Base-by-base conservation (phyloP, 2,888 invertebrate species). In the Aproaerema taeniolella region DNA sequence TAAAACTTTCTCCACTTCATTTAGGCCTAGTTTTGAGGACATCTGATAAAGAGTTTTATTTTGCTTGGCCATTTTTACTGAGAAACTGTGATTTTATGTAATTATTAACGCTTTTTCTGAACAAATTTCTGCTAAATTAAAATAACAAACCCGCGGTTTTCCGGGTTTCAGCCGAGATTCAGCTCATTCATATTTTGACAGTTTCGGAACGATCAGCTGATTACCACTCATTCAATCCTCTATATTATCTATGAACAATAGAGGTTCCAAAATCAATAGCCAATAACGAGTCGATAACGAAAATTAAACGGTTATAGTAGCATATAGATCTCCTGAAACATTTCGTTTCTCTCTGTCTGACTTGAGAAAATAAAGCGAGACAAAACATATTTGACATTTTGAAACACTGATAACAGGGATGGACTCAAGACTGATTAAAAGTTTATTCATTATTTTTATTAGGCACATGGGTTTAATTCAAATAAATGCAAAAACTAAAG, bases 21-120 rank as follows among this genome's bases (percentile, higher is more conserved):
- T 55, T 15, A 85, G 53, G 14, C 81, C 81, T 39, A 86, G 60
- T 55, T 85, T 86, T 1, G 63, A 54, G 12, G 82, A 80, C 50
- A 82, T 57, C n/a, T 79, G 43, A 31, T 56, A 55, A 8, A 83
- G 50, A 29, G 78, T 76, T 63, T 73, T 79, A 47, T 68, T 74
- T 32, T 67, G 55, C 1, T 52, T 50, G 11, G 75, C 61, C 80
- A 81, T 80, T 47, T 34, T 34, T 16, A 20, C 14, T 7, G 13
- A n/a, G n/a, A n/a, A n/a, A n/a, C n/a, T n/a, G n/a, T n/a, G n/a
- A n/a, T 17, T 29, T 29, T 6, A 7, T 16, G 8, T n/a, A 2
- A 9, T 16, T n/a, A 28, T 5, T 3, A 26, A 26, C 26, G 8
- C 3, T 9, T 30, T 28, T 28, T 28, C 3, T n/a, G 28, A 20